These are phyloP conservation scores for Scaeva pyrastri DNA, from an alignment of 2,888 invertebrate species.

Conservation along the genomic window DNA sequence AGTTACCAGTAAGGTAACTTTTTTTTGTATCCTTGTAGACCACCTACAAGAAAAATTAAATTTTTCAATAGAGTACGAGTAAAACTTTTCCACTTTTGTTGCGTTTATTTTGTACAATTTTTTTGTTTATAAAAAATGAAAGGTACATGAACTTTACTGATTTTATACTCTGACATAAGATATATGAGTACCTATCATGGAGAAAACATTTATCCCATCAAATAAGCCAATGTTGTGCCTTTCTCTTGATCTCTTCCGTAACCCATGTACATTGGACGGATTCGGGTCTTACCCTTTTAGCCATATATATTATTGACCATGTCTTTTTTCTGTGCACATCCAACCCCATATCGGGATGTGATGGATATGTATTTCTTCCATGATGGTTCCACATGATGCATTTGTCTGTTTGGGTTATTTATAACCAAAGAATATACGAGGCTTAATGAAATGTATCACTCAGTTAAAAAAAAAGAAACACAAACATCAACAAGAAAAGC, in stretches of 20 bases:
- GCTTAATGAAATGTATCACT: conserved; percentile 18
- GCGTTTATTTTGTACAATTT: too few relatives aligned
- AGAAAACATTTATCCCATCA: conserved; percentile 14
- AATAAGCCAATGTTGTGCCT: background rate
- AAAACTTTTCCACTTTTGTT: background rate
- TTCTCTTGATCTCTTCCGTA: background rate
- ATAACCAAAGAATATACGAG: conserved; percentile 30
- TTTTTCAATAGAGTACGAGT: too few relatives aligned
- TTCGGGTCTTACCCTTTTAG: background rate
- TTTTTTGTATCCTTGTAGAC: too few relatives aligned
- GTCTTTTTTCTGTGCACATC: background rate
- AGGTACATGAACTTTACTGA: conserved; percentile 11
- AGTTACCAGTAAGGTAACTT: too few relatives aligned
- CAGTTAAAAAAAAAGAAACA: background rate
- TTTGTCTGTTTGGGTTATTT: conserved; percentile 50
- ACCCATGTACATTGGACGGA: background rate
- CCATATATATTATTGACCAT: background rate
- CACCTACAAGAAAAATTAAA: too few relatives aligned
- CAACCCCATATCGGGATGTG: background rate
- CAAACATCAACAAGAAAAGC: too few relatives aligned
- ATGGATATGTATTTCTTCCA: conserved; percentile 13
- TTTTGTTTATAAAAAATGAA: background rate
- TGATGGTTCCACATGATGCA: conserved; percentile 43
- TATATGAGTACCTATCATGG: background rate
- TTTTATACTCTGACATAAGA: background rate